Evolutionary conservation across 2,113 vertebrate species (phyloP).

Genomic region (Jaculus jaculus): DNA sequence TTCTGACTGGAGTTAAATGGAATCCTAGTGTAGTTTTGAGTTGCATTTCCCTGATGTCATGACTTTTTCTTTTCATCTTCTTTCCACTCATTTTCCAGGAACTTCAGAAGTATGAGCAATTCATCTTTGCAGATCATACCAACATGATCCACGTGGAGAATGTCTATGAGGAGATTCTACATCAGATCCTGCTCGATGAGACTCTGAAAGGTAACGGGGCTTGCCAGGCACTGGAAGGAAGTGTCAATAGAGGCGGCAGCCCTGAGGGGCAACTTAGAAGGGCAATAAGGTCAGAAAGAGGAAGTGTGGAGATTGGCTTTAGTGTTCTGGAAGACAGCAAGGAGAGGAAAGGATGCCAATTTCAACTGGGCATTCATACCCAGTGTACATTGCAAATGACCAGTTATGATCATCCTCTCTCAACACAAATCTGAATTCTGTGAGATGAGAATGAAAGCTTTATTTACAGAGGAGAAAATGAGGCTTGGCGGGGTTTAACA

Average conservation of each 20-base stretch:
- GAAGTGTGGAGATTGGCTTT: not conserved
- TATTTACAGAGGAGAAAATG: not conserved
- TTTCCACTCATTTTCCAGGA: constrained; percentile 83
- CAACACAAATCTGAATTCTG: not conserved
- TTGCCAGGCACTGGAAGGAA: not conserved
- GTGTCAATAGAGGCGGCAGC: accelerated
- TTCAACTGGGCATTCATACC: accelerated
- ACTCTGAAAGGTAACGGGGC: constrained; percentile 89
- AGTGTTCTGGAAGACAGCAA: not conserved
- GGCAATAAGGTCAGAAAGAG: not conserved
- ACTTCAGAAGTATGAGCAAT: constrained; percentile 90
- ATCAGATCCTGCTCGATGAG: constrained; percentile 89
- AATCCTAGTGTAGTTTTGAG: not conserved
- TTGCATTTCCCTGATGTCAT: not conserved
- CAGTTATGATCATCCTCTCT: not conserved
- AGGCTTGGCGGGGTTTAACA: not conserved
- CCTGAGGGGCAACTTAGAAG: not conserved
- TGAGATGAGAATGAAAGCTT: not conserved
- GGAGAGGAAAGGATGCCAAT: not conserved
- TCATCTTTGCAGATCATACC: constrained; percentile 89
- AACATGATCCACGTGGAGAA: constrained; percentile 93
- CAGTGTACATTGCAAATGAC: accelerated
- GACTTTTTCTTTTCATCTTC: not conserved
- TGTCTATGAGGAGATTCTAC: constrained; percentile 92
- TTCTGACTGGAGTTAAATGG: not conserved